Evolutionary conservation across 92 coral and sea anemone species (phyloP).

Genomic region (Umimayanthus kanabou): DNA sequence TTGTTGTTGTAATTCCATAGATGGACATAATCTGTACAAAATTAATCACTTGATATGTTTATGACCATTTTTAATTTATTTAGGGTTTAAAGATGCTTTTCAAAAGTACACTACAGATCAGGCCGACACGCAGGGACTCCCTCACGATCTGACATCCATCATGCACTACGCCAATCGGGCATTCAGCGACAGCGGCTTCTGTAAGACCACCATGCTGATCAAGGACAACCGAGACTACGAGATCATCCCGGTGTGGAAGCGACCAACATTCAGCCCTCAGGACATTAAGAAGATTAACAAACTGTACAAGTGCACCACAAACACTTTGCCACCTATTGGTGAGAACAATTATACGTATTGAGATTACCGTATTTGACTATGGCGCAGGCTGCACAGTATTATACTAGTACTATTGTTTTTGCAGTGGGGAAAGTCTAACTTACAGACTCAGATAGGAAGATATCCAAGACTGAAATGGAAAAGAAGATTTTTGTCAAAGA

Average conservation of each 20-base stretch:
- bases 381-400: no score
- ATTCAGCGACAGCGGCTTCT: constrained; percentile 68
- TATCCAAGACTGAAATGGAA: no score
- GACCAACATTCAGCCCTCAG: constrained; percentile 77
- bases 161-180: constrained; percentile 86
- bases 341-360: not conserved
- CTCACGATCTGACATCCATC: constrained; percentile 84
- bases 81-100: constrained; percentile 81
- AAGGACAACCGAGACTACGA: constrained; percentile 70
- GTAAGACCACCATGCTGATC: constrained; percentile 77
- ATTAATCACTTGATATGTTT: not conserved
- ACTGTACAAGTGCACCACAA: constrained; percentile 69
- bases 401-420: no score
- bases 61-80: not conserved
- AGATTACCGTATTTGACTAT: no score
- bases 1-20: no score
- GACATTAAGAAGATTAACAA: constrained; percentile 83
- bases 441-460: no score
- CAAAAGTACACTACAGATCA: constrained; percentile 62
- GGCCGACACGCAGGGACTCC: constrained; percentile 77
- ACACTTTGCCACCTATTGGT: constrained; percentile 68
- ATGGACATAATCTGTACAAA: not conserved
- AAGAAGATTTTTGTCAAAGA: no score
- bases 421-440: no score
- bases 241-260: constrained; percentile 65